phyloP scores from a whole-genome alignment of 2,113 vertebrate genomes.

The Neopipo cinnamomea region DNA sequence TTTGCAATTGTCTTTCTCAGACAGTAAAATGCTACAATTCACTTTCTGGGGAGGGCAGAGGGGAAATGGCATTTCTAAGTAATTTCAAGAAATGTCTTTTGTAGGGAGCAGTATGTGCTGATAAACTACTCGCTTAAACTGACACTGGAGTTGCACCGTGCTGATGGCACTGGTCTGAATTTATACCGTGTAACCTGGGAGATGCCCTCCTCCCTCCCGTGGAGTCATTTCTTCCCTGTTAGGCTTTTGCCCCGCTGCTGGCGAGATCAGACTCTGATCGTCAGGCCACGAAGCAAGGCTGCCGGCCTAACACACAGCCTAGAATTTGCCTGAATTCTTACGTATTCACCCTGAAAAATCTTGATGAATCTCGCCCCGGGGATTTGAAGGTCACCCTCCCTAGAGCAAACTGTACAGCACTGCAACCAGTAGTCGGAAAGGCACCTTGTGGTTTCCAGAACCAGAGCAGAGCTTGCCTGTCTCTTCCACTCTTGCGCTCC shows the following conservation, averaged over 20 bases:
- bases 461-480: background rate
- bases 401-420: background rate
- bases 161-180: background rate
- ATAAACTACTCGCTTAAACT: background rate
- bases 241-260: background rate
- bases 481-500: background rate
- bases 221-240: background rate
- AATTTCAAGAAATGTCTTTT: background rate
- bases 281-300: background rate
- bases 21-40: background rate
- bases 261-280: background rate
- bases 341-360: background rate
- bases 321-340: background rate
- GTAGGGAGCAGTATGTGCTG: background rate
- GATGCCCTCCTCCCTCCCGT: fast-evolving
- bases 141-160: background rate
- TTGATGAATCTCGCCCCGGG: background rate
- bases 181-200: background rate
- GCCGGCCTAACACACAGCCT: background rate
- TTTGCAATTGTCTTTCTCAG: conserved; percentile 5
- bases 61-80: background rate
- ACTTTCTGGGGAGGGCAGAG: background rate
- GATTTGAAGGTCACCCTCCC: conserved; percentile 28
- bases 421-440: background rate
- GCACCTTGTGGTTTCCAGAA: background rate